Percentiles rank a stretch among this genome's conserved stretches.
Conservation (phyloP, 2,888 invertebrate species). For the Pristionchus arcanus region DNA sequence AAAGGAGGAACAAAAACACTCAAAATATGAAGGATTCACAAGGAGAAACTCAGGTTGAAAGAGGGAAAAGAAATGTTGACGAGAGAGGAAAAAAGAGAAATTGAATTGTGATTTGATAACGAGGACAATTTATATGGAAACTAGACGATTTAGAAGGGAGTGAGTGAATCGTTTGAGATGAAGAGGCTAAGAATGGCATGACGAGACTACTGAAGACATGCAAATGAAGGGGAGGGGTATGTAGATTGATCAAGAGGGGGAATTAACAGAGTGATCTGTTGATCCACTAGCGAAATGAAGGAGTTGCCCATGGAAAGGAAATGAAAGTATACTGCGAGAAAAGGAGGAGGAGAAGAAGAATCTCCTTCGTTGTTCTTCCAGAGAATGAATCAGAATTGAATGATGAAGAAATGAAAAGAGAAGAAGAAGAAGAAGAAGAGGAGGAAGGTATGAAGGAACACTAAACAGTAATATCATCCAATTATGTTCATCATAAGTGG, state of each 20-base stretch:
- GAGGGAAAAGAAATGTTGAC: slow-evolving; percentile 9
- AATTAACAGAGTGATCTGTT: not conserved
- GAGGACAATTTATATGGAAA: not conserved
- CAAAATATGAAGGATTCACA: not conserved
- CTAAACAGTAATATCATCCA: not conserved
- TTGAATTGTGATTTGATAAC: slow-evolving; percentile 14
- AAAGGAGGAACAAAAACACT: not conserved
- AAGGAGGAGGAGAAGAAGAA: not conserved
- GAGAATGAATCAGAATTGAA: slow-evolving; percentile 19
- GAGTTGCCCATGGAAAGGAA: not conserved
- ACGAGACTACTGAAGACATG: too few species aligned
- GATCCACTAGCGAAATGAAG: not conserved
- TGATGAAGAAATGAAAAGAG: slow-evolving; percentile 14
- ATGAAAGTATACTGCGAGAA: not conserved
- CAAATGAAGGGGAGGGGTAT: not conserved
- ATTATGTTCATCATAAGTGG: slow-evolving; percentile 1
- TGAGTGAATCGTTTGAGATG: not conserved
- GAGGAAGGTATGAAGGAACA: not conserved
- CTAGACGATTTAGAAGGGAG: not conserved
- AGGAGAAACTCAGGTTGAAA: not conserved
- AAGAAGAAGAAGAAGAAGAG: slow-evolving; percentile 4
- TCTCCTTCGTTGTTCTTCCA: slow-evolving; percentile 12
- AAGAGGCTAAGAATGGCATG: not conserved
- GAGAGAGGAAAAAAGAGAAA: not conserved
- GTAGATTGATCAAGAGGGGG: not conserved